These are phyloP conservation scores for Paelopatides confundens DNA, from an alignment of 53 echinoderm and acorn worm species.

Conservation along the genomic window DNA sequence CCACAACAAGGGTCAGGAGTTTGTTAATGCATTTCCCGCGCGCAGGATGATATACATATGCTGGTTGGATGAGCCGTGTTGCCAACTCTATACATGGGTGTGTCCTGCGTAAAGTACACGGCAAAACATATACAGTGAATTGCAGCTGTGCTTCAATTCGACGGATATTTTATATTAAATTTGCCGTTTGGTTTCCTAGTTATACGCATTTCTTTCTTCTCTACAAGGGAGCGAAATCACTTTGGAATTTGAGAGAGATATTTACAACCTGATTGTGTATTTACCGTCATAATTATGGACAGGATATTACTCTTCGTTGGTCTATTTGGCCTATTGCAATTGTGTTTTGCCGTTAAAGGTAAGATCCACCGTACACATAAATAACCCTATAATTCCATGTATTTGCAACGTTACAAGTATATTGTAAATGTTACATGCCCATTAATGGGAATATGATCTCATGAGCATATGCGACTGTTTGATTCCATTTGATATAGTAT, in stretches of 20 bases:
- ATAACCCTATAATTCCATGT: no score
- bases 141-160: neutral
- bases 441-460: no score
- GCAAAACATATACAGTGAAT: neutral
- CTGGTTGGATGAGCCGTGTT: constrained; percentile 3
- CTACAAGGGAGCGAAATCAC: neutral
- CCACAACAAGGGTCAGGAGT: constrained; percentile 3
- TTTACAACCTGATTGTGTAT: neutral
- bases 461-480: no score
- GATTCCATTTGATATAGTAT: no score
- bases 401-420: no score
- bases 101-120: constrained; percentile 17
- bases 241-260: neutral
- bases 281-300: neutral
- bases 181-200: neutral
- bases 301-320: neutral
- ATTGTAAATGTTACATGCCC: no score
- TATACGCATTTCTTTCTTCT: neutral
- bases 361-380: neutral
- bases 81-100: constrained; percentile 24
- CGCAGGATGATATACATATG: constrained; percentile 17
- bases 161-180: neutral
- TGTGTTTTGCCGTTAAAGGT: neutral
- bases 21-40: constrained; percentile 10
- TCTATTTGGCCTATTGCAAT: neutral